Conservation (phyloP, 2,888 invertebrate species). For the Troides oblongomaculatus region DNA sequence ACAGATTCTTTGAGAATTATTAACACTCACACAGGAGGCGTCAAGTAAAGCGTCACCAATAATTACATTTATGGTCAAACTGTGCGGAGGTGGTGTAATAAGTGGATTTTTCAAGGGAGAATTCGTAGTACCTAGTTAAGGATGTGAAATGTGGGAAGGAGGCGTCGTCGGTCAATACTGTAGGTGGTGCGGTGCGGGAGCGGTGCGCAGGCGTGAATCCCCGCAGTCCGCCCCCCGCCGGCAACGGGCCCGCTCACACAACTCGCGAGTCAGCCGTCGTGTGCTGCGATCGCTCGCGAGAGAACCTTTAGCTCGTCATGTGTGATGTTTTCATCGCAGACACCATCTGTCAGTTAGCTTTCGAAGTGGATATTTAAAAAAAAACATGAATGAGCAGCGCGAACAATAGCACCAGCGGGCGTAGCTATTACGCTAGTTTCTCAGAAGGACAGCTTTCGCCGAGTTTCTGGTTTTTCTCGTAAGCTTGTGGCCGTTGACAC, state of each 20-base stretch:
- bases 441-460: slow-evolving; percentile 63
- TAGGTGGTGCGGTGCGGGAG: slow-evolving; percentile 73
- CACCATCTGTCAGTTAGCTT: slow-evolving; percentile 55
- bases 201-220: slow-evolving; percentile 43
- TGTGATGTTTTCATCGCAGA: slow-evolving; percentile 77
- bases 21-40: background rate
- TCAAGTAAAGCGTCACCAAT: background rate
- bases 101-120: slow-evolving; percentile 75
- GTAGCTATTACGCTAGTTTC: slow-evolving; percentile 39
- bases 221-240: slow-evolving; percentile 48
- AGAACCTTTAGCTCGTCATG: slow-evolving; percentile 64
- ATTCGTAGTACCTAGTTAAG: slow-evolving; percentile 76
- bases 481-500: slow-evolving; percentile 76
- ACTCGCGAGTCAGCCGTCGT: slow-evolving; percentile 77
- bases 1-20: background rate
- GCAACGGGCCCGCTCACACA: slow-evolving; percentile 67
- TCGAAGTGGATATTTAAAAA: slow-evolving; percentile 41
- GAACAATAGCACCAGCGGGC: slow-evolving; percentile 40
- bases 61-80: slow-evolving; percentile 54
- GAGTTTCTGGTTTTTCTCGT: slow-evolving; percentile 71
- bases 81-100: slow-evolving; percentile 66
- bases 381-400: slow-evolving; percentile 59
- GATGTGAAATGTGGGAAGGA: slow-evolving; percentile 77
- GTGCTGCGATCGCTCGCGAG: slow-evolving; percentile 72
- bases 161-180: slow-evolving; percentile 80